These are phyloP conservation scores for Fulica atra DNA, from an alignment of 2,113 vertebrate species.

Conservation along the genomic window DNA sequence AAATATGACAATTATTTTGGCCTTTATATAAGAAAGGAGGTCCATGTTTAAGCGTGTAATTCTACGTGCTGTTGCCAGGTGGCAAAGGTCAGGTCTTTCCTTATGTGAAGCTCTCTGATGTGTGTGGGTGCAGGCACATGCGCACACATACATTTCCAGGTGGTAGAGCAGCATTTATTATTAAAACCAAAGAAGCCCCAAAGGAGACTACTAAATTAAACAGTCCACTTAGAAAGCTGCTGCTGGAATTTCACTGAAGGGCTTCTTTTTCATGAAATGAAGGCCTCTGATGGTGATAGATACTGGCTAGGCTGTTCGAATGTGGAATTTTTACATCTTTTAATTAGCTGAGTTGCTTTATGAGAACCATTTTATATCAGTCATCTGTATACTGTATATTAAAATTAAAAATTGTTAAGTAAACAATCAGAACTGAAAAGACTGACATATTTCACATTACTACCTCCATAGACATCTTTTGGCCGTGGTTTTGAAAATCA, in stretches of 20 bases:
- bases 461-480: not conserved
- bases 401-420: not conserved
- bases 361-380: not conserved
- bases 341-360: conserved; percentile 1
- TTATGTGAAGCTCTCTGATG: not conserved
- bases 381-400: not conserved
- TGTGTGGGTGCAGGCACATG: not conserved
- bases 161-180: not conserved
- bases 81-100: not conserved
- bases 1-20: not conserved
- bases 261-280: not conserved
- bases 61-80: not conserved
- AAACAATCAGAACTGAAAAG: not conserved
- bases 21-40: not conserved
- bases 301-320: not conserved
- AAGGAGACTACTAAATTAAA: conserved; percentile 34
- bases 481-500: not conserved
- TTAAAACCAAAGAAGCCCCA: not conserved
- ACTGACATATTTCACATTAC: not conserved
- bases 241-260: conserved; percentile 8
- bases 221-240: not conserved
- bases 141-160: not conserved
- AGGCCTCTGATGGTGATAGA: not conserved
- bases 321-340: not conserved
- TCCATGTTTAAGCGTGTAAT: not conserved